Evolutionary conservation across 2,113 vertebrate genomes (phyloP).

Genomic region (Glaucidium brasilianum): DNA sequence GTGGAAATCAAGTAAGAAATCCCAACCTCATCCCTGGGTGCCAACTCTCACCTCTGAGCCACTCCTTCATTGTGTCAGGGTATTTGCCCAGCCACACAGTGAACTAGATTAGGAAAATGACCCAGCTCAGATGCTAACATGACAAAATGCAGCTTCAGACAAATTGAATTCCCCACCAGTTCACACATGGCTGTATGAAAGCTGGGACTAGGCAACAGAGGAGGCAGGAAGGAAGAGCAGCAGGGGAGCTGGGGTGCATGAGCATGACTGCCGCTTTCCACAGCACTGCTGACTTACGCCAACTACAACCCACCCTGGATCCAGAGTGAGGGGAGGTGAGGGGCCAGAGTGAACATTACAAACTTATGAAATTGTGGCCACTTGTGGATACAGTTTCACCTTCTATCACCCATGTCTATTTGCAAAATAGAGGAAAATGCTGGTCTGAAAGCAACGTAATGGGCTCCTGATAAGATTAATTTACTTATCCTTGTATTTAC

Average conservation of each 20-base stretch:
- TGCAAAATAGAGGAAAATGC: background rate
- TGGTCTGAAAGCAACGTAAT: background rate
- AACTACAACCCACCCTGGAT: background rate
- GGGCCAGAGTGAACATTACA: background rate
- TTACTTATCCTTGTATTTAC: background rate
- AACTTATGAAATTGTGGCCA: background rate
- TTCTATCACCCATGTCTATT: background rate
- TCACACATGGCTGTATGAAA: background rate
- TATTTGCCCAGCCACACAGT: background rate
- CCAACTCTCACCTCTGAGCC: background rate
- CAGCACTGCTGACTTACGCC: background rate
- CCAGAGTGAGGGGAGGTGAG: background rate
- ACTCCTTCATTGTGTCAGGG: background rate
- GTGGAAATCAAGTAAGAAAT: background rate
- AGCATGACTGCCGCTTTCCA: background rate
- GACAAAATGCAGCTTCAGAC: background rate
- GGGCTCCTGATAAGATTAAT: background rate
- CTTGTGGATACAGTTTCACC: background rate
- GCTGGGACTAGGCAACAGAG: background rate
- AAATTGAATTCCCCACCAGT: background rate
- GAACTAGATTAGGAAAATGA: background rate
- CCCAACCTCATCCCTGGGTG: background rate
- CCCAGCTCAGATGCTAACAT: background rate
- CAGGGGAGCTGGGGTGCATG: fast-evolving
- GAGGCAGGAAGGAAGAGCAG: background rate